A percentile compares a stretch with the other conserved stretches of the same genome.
These are phyloP conservation scores for Toxostoma redivivum DNA, from an alignment of 2,113 vertebrate genomes.

Conservation along the genomic window DNA sequence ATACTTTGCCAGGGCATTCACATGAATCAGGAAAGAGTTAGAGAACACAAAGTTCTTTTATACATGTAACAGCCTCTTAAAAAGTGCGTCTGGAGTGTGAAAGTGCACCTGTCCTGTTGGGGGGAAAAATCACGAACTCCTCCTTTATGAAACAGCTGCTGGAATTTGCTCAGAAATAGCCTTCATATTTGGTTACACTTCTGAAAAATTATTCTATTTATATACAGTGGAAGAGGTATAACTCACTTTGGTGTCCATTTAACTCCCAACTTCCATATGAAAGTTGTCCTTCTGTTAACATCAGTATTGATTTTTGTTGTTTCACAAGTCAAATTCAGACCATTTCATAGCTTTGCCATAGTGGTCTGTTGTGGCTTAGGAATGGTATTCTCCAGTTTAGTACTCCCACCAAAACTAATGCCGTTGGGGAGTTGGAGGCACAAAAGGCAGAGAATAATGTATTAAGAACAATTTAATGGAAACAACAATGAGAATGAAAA, in stretches of 20 bases:
- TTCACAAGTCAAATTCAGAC: not conserved
- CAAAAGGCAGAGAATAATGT: not conserved
- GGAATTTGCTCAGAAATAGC: not conserved
- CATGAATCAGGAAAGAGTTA: not conserved
- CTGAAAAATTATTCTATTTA: not conserved
- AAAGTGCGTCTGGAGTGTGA: not conserved
- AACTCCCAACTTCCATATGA: not conserved
- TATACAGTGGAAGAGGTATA: not conserved
- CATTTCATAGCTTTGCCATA: not conserved
- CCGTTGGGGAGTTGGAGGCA: rapidly evolving
- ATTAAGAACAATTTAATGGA: not conserved
- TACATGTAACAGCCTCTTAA: not conserved
- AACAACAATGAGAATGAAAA: not conserved
- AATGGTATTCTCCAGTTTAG: not conserved
- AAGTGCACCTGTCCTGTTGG: not conserved
- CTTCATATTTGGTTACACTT: not conserved
- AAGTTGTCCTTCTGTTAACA: not conserved
- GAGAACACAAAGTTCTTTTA: not conserved
- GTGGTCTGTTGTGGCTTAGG: not conserved
- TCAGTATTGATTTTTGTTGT: not conserved
- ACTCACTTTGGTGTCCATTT: not conserved
- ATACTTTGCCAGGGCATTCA: not conserved
- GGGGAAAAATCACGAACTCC: rapidly evolving
- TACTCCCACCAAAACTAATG: not conserved
- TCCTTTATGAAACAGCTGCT: not conserved